A percentile compares a stretch with the other conserved stretches of the same genome.
These are phyloP conservation scores for Polia nebulosa DNA, from an alignment of 2,888 invertebrate genomes.

Conservation along the genomic window DNA sequence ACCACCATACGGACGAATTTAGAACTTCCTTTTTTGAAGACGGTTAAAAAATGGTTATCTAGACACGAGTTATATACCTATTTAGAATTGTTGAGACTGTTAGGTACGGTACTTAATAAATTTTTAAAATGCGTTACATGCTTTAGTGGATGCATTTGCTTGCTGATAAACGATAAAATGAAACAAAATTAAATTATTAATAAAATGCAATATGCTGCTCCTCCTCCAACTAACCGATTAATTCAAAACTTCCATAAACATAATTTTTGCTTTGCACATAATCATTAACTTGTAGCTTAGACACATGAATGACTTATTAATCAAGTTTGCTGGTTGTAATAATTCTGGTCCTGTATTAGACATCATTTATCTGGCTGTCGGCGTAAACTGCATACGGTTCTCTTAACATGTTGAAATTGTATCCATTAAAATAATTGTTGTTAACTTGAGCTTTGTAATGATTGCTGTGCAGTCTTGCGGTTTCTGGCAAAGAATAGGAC, in stretches of 20 bases:
- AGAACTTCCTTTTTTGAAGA: too few species aligned
- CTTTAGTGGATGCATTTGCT: too few species aligned
- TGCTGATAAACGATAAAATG: too few species aligned
- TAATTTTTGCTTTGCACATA: constrained; percentile 29
- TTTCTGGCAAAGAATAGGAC: constrained; percentile 12
- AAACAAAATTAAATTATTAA: background rate
- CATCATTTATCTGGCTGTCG: constrained; percentile 63
- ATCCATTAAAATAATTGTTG: constrained; percentile 61
- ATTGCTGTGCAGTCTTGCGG: constrained; percentile 25
- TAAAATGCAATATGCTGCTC: background rate
- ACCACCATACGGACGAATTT: too few species aligned
- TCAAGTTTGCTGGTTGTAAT: constrained; percentile 43
- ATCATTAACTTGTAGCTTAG: constrained; percentile 41
- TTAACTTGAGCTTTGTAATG: constrained; percentile 31
- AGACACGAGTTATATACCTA: too few species aligned
- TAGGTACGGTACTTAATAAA: too few species aligned
- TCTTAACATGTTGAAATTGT: constrained; percentile 59
- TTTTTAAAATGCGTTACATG: too few species aligned
- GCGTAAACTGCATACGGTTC: constrained; percentile 53
- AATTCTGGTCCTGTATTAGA: constrained; percentile 40
- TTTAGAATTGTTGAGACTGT: too few species aligned
- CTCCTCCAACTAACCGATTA: constrained; percentile 26
- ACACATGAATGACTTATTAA: constrained; percentile 62
- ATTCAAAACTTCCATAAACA: constrained; percentile 24
- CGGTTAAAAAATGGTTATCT: too few species aligned